Base-by-base conservation (phyloP, 2,797 vertebrate species). In the Meda fulgida region DNA sequence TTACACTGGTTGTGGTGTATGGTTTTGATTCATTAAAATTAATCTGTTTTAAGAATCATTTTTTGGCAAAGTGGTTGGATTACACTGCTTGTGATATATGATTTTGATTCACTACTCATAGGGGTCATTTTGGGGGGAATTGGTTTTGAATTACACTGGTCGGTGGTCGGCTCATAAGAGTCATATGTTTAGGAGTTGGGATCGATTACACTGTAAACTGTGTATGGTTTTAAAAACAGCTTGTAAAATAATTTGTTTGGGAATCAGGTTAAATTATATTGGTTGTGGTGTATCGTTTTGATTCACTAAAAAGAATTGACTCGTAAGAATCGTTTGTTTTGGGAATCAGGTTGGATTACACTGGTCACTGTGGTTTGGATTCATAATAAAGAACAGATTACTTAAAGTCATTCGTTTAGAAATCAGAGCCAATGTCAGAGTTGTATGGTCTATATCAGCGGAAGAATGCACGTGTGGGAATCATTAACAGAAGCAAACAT, bases 351-450 rank as follows among this genome's bases (percentile, higher is more conserved):
- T 67, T 36, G 9, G 8, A 21, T 36, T 67, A 36, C 51, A 58
- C 82, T 60, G 48, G 46, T 55, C 80, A 48, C 43, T 51, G 40
- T 82, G 67, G 55, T 69, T 79, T 38, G 66, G 76, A 38, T 69
- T 69, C 66, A 23, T 18, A 38, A 36, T 69, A 21, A 38, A 69
- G 9, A 69, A 34, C 29, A 34, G 29, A 34, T 18, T 1, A 31
- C 34, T 34, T 34, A 34, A 66, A 34, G 31, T 34, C 31, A 36
- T 69, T 38, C 3, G 21, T 67, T 67, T 36, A 34, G 29, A 67
- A 46, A 46, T 46, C n/a, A 72, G 19, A 38, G 23, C 34, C 31
- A 36, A 8, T 76, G 19, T 55, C 29, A 36, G 73, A 38, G 73
- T 40, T 40, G 8, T 11, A 60, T 60, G 23, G 73, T 38, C 34